A percentile compares a stretch with the other conserved stretches of the same genome.
Evolutionary conservation across 2,113 vertebrate species (phyloP).

Genomic region (Ictalurus furcatus): DNA sequence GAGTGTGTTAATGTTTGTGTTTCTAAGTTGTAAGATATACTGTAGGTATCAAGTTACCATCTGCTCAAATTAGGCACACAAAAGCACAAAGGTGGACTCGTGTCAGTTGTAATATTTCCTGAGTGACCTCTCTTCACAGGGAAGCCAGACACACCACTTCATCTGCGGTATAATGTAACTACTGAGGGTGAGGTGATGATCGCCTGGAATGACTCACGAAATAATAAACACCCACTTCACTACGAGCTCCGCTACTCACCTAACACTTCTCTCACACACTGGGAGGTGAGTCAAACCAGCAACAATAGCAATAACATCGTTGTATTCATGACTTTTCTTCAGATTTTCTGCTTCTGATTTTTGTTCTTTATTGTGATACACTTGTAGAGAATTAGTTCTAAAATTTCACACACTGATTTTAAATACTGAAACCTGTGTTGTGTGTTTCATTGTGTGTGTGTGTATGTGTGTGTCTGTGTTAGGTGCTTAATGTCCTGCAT

Average conservation of each 20-base stretch:
- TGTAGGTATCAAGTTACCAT: neutral
- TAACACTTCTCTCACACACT: slow-evolving; percentile 55
- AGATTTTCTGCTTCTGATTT: neutral
- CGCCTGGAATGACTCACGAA: slow-evolving; percentile 72
- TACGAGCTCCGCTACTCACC: slow-evolving; percentile 80
- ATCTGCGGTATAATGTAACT: slow-evolving; percentile 78
- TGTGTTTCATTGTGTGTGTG: neutral
- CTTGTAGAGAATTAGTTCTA: neutral
- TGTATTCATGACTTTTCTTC: too few species aligned
- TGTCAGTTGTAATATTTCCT: neutral
- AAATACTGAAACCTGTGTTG: neutral
- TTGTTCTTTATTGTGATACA: neutral
- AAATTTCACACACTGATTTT: neutral
- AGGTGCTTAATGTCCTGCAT: slow-evolving; percentile 68
- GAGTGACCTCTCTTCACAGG: slow-evolving; percentile 65
- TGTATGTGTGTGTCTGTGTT: slow-evolving; percentile 22
- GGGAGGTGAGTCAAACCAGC: slow-evolving; percentile 62
- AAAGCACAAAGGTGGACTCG: neutral
- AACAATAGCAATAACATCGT: neutral
- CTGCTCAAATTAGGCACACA: neutral
- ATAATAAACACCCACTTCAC: slow-evolving; percentile 61
- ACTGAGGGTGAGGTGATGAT: slow-evolving; percentile 75
- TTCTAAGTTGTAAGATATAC: neutral
- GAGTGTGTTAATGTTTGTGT: neutral
- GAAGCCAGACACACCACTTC: slow-evolving; percentile 79